Evolutionary conservation across 2,888 invertebrate species (phyloP).

Genomic region (Drosophila affinis): DNA sequence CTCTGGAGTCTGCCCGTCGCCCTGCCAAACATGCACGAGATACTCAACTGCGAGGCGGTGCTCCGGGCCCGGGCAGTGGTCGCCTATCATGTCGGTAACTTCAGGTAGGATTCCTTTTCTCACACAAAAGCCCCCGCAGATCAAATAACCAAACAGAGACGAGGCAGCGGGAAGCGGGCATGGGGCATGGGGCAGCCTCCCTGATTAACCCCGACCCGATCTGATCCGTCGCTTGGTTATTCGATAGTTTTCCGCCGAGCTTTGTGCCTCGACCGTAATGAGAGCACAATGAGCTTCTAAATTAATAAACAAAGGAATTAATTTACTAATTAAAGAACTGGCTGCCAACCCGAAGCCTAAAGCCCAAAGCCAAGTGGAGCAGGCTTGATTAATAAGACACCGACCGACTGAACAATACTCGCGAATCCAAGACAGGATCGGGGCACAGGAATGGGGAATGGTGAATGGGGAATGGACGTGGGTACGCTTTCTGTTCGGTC

Average conservation of each 20-base stretch:
- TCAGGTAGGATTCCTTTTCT: constrained; percentile 83
- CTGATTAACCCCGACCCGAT: constrained; percentile 67
- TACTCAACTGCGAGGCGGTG: constrained; percentile 94
- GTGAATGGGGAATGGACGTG: background rate
- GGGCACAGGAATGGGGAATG: background rate
- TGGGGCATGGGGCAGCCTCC: constrained; percentile 6
- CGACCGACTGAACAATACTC: constrained; percentile 64
- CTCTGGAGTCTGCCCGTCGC: constrained; percentile 96
- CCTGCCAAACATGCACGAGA: constrained; percentile 91
- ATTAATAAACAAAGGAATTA: constrained; percentile 84
- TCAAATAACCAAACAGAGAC: constrained; percentile 51
- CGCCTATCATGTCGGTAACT: constrained; percentile 95
- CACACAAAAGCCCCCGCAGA: constrained; percentile 27
- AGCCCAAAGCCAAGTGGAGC: constrained; percentile 56
- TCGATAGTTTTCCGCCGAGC: constrained; percentile 38
- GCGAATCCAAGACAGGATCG: constrained; percentile 22
- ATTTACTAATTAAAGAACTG: constrained; percentile 83
- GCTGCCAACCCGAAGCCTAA: constrained; percentile 42
- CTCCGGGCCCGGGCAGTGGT: constrained; percentile 93
- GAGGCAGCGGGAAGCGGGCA: too few relatives aligned
- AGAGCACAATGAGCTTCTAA: constrained; percentile 75
- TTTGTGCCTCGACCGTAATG: constrained; percentile 54
- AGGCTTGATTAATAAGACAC: constrained; percentile 80
- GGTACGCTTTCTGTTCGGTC: constrained; percentile 2
- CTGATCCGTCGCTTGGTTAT: constrained; percentile 28